Base-by-base conservation (phyloP, 2,113 vertebrate species). In the Nothoprocta perdicaria region DNA sequence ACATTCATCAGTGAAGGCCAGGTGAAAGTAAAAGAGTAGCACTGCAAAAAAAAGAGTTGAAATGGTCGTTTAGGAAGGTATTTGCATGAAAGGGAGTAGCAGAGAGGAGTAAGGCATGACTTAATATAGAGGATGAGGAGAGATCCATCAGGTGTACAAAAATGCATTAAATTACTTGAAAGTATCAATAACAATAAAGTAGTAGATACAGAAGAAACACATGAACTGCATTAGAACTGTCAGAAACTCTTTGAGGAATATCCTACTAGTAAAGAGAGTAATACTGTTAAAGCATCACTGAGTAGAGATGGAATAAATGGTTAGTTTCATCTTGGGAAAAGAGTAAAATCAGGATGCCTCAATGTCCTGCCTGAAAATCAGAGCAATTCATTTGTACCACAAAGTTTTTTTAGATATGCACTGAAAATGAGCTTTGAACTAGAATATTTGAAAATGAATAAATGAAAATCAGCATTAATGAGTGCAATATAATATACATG, bases 61-160 rank as follows among this genome's bases (percentile, higher is more conserved):
- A 96, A 94, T 0, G 16, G 68, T 87, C 93, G 58, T 95, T 94
- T 95, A 72, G 90, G 86, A 92, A 82, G 75, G 88, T 92, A 95
- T 93, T 95, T 93, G 81, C 86, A 84, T 84, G 86, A 90, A 95
- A 89, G 86, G 71, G 86, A 76, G 88, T 68, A 95, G 67, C 67
- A 76, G 50, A 86, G 63, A 0, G 7, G 82, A 88, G 62, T 88
- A 80, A 84, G 60, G 35, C 74, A 88, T 71, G 55, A 41, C 55
- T 90, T 94, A 93, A 91, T 84, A 95, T 7, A 83, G 78, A 94
- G 88, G 80, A 94, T 14, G n/a, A 74, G 38, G 9, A 85, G 55
- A 77, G 55, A 75, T 77, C 87, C 72, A 91, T 89, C 10, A 57
- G 78, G 41, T 55, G 13, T 73, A 87, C 41, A 95, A 66, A 90